Evolutionary conservation across 2,113 vertebrate species (phyloP).

Genomic region (Ptilonorhynchus violaceus): DNA sequence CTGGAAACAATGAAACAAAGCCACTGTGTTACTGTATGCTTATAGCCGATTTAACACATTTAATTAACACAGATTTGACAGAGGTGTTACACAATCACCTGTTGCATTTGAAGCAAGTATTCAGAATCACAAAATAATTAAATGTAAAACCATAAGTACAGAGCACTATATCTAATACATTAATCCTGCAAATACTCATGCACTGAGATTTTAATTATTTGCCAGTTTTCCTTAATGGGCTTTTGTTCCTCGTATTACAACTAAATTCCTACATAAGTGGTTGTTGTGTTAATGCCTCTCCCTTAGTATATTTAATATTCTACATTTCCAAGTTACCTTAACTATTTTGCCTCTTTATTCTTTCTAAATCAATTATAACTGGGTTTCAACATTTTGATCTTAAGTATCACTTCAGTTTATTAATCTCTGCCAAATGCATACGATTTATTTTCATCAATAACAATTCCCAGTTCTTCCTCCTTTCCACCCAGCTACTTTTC

Average conservation of each 20-base stretch:
- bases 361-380: neutral
- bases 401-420: neutral
- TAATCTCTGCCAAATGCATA: neutral
- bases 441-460: neutral
- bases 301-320: neutral
- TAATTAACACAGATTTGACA: neutral
- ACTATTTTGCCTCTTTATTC: neutral
- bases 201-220: neutral
- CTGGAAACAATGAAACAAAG: constrained; percentile 60
- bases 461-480: neutral
- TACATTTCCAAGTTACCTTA: neutral
- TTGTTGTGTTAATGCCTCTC: neutral
- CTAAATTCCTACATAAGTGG: neutral
- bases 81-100: neutral
- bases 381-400: neutral
- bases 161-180: neutral
- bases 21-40: neutral
- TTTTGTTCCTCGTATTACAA: neutral
- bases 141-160: neutral
- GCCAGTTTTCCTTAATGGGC: neutral
- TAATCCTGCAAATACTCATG: neutral
- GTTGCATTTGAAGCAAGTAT: neutral
- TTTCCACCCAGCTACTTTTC: neutral
- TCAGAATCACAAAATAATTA: neutral
- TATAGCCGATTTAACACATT: neutral